phyloP scores from a whole-genome alignment of 2,113 vertebrate species.

The Charina bottae region DNA sequence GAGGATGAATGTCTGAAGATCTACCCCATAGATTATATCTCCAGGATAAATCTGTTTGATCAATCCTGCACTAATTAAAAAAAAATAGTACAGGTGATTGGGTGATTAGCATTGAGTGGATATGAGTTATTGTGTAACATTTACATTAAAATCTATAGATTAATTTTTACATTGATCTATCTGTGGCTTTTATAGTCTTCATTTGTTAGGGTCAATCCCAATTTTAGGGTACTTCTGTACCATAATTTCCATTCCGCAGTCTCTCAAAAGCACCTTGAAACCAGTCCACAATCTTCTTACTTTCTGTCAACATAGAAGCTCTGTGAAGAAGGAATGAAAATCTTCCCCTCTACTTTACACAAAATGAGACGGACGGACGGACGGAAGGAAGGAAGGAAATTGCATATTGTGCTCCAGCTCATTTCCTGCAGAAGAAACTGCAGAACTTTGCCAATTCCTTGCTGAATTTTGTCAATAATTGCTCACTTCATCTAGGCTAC shows the following conservation, averaged over 20 bases:
- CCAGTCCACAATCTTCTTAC: neutral
- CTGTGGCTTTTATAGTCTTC: neutral
- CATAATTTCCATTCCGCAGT: neutral
- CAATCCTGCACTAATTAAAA: neutral
- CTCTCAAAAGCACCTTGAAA: neutral
- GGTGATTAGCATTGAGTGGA: neutral
- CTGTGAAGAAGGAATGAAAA: neutral
- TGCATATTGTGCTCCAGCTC: neutral
- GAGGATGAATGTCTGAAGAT: neutral
- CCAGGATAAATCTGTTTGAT: neutral
- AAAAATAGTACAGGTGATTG: neutral
- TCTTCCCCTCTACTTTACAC: neutral
- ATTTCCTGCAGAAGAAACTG: neutral
- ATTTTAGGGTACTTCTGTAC: neutral
- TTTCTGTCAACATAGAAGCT: neutral
- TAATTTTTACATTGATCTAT: neutral
- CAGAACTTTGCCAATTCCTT: neutral
- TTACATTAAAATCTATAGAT: neutral
- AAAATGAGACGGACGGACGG: neutral
- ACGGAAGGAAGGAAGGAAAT: neutral
- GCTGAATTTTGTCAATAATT: neutral
- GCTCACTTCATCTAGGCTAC: too few relatives aligned
- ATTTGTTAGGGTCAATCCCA: neutral
- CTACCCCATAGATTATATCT: neutral
- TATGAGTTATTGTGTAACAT: neutral